Percentiles rank a stretch among this genome's conserved stretches.
These are phyloP conservation scores for Hartigia nigra DNA, from an alignment of 2,888 invertebrate genomes.

Conservation along the genomic window DNA sequence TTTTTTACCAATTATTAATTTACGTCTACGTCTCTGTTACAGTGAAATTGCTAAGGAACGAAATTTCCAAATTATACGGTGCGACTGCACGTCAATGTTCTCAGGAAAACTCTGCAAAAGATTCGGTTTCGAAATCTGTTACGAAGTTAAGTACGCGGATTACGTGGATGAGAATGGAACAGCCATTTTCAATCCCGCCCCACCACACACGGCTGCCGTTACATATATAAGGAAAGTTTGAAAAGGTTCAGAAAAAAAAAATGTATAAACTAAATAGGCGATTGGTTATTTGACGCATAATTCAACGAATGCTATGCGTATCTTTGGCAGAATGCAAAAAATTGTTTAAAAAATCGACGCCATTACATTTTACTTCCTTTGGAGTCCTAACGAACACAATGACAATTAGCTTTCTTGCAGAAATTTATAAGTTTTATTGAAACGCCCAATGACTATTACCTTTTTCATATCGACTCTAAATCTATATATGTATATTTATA, in stretches of 20 bases:
- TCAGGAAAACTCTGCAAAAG: slow-evolving; percentile 80
- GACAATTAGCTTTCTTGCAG: background rate
- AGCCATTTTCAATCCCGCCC: slow-evolving; percentile 74
- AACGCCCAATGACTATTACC: background rate
- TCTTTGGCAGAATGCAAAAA: background rate
- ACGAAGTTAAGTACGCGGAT: slow-evolving; percentile 74
- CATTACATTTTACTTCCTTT: too few species aligned
- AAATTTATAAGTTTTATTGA: background rate
- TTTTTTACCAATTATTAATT: slow-evolving; percentile 8
- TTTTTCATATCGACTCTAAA: background rate
- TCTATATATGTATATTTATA: background rate
- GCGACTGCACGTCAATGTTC: slow-evolving; percentile 81
- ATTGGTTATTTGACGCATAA: background rate
- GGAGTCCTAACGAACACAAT: too few species aligned
- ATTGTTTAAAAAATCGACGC: background rate
- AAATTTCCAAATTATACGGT: slow-evolving; percentile 73
- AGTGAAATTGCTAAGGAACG: slow-evolving; percentile 71
- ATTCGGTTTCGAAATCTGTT: slow-evolving; percentile 77
- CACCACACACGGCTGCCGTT: slow-evolving; percentile 73
- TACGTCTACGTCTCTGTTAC: slow-evolving; percentile 53
- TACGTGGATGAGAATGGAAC: slow-evolving; percentile 73
- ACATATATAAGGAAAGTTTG: slow-evolving; percentile 70
- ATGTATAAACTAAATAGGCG: background rate
- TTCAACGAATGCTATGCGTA: background rate
- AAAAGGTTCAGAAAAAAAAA: slow-evolving; percentile 15